phyloP scores from a whole-genome alignment of 2,888 invertebrate genomes.

The Acanthopleura granulata region DNA sequence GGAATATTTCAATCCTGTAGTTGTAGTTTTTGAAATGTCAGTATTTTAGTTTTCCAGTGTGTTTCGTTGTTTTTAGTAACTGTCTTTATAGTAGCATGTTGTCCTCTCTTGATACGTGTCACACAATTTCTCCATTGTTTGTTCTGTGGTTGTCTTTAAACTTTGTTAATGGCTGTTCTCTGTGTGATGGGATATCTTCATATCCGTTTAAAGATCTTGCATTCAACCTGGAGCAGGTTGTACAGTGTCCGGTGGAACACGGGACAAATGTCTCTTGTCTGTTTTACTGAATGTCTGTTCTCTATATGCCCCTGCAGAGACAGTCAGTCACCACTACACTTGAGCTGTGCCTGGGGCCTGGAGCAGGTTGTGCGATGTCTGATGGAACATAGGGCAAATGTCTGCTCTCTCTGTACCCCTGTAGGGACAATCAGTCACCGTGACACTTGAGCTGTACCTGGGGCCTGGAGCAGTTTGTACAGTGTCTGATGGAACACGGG shows the following conservation, averaged over 20 bases:
- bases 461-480: slow-evolving; percentile 89
- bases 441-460: slow-evolving; percentile 92
- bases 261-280: slow-evolving; percentile 74
- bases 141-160: too few species aligned
- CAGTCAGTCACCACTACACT: slow-evolving; percentile 86
- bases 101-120: too few species aligned
- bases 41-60: too few species aligned
- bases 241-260: slow-evolving; percentile 89
- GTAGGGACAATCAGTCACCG: slow-evolving; percentile 85
- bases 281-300: neutral
- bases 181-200: slow-evolving; percentile 54
- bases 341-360: slow-evolving; percentile 94
- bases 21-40: too few species aligned
- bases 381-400: slow-evolving; percentile 87
- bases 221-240: slow-evolving; percentile 85
- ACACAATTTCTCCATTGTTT: too few species aligned
- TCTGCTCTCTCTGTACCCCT: too few species aligned
- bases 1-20: too few species aligned
- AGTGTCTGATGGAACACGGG: slow-evolving; percentile 86
- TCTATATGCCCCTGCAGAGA: too few species aligned
- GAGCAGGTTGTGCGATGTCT: slow-evolving; percentile 88
- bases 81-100: too few species aligned
- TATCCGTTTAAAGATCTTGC: slow-evolving; percentile 75
- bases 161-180: too few species aligned
- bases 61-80: too few species aligned